phyloP scores from a whole-genome alignment of 1,140 invertebrate genomes.

The Papilio machaon region DNA sequence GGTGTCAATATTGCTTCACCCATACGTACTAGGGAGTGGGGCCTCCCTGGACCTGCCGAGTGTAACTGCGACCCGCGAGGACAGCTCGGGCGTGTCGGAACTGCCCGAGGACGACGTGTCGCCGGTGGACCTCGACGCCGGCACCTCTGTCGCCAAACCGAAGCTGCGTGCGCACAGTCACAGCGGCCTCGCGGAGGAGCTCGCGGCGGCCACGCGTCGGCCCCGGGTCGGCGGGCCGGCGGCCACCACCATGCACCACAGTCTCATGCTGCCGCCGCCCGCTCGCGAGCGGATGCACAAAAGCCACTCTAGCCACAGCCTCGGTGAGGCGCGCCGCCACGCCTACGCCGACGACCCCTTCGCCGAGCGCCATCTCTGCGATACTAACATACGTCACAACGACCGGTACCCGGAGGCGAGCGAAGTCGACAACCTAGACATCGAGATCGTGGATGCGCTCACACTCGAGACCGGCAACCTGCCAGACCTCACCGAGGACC shows the following conservation, averaged over 20 bases:
- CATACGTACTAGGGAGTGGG: slow-evolving; percentile 60
- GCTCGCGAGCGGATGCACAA: slow-evolving; percentile 54
- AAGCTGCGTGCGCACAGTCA: slow-evolving; percentile 62
- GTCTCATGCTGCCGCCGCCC: slow-evolving; percentile 52
- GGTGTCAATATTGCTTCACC: slow-evolving; percentile 68
- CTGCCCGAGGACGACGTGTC: slow-evolving; percentile 41
- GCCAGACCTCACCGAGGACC: slow-evolving; percentile 68
- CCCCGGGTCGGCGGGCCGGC: background rate
- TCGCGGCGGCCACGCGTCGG: slow-evolving; percentile 53
- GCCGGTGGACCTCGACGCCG: slow-evolving; percentile 31
- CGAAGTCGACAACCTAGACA: slow-evolving; percentile 66
- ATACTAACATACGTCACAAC: slow-evolving; percentile 73
- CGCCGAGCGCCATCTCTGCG: slow-evolving; percentile 52
- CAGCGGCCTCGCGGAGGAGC: slow-evolving; percentile 54
- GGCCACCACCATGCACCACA: slow-evolving; percentile 54
- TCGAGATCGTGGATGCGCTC: slow-evolving; percentile 68
- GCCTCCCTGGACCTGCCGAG: slow-evolving; percentile 64
- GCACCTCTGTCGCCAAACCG: slow-evolving; percentile 28
- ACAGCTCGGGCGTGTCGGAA: slow-evolving; percentile 52
- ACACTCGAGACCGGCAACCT: slow-evolving; percentile 65
- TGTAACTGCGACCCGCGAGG: slow-evolving; percentile 61
- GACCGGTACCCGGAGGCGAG: slow-evolving; percentile 69
- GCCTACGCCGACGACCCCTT: slow-evolving; percentile 40
- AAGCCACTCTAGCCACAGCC: slow-evolving; percentile 65
- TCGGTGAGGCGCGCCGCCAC: slow-evolving; percentile 42